Conservation (phyloP, 2,888 invertebrate genomes). For the Campoletis raptor region DNA sequence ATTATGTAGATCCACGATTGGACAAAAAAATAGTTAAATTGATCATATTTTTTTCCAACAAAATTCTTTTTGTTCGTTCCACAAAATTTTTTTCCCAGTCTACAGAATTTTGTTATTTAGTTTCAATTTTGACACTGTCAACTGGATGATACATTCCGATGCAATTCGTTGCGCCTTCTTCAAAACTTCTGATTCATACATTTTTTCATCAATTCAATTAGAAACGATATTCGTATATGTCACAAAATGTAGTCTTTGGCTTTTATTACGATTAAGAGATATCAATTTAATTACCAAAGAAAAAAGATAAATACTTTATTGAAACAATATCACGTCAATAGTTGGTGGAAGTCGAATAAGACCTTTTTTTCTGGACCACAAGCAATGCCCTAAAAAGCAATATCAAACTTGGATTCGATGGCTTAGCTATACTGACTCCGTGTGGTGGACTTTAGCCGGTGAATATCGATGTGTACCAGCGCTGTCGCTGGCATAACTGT, state of each 20-base stretch:
- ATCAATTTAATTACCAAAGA: not conserved
- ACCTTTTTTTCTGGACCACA: not conserved
- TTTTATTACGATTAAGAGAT: not conserved
- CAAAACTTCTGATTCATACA: too few relatives aligned
- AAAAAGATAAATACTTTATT: not conserved
- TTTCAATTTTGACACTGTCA: not conserved
- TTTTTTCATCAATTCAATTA: not conserved
- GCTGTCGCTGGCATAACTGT: conserved; percentile 19
- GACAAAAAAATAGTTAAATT: too few relatives aligned
- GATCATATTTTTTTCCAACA: too few relatives aligned
- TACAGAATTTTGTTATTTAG: not conserved
- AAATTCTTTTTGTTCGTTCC: too few relatives aligned
- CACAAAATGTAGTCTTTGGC: not conserved
- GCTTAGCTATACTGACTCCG: conserved; percentile 2
- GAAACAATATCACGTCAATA: not conserved
- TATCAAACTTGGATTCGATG: conserved; percentile 36
- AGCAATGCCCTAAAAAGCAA: not conserved
- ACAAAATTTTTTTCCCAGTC: too few relatives aligned
- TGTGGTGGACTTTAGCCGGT: conserved; percentile 34
- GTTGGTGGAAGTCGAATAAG: not conserved
- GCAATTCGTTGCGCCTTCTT: not conserved
- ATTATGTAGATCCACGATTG: too few relatives aligned
- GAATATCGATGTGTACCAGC: conserved; percentile 54
- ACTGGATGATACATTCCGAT: not conserved
- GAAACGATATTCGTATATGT: not conserved